Percentiles rank a stretch among this genome's conserved stretches.
Evolutionary conservation across 2,113 vertebrate genomes (phyloP).

Genomic region (Haemorhous mexicanus): DNA sequence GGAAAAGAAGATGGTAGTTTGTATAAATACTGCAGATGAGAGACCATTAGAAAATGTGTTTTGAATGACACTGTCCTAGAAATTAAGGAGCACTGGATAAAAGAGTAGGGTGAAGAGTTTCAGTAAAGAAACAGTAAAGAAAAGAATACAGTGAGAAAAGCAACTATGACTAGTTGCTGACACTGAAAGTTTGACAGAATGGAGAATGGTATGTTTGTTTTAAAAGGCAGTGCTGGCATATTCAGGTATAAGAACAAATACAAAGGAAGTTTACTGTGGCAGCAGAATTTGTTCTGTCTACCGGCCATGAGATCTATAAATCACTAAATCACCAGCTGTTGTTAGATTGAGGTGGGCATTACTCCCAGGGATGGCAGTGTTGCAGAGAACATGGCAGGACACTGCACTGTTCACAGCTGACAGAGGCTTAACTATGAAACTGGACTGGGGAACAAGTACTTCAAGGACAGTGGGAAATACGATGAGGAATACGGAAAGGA

Average conservation of each 20-base stretch:
- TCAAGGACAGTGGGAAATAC: neutral
- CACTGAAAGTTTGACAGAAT: neutral
- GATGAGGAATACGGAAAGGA: neutral
- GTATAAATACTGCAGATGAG: neutral
- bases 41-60: neutral
- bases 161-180: neutral
- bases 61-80: neutral
- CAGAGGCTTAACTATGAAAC: neutral
- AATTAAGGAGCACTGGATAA: neutral
- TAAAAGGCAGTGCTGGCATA: neutral
- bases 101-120: neutral
- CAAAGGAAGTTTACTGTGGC: neutral
- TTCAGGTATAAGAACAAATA: neutral
- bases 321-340: neutral
- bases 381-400: neutral
- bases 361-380: neutral
- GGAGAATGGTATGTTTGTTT: neutral
- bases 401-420: neutral
- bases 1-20: neutral
- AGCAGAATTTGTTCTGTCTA: neutral
- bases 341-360: neutral
- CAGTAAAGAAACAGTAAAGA: neutral
- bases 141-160: neutral
- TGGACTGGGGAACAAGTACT: neutral
- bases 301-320: neutral